Evolutionary conservation across 1,140 invertebrate genomes (phyloP), one percentile per base, ranked within the genome.

Genomic region (Epicauta chinensis): DNA sequence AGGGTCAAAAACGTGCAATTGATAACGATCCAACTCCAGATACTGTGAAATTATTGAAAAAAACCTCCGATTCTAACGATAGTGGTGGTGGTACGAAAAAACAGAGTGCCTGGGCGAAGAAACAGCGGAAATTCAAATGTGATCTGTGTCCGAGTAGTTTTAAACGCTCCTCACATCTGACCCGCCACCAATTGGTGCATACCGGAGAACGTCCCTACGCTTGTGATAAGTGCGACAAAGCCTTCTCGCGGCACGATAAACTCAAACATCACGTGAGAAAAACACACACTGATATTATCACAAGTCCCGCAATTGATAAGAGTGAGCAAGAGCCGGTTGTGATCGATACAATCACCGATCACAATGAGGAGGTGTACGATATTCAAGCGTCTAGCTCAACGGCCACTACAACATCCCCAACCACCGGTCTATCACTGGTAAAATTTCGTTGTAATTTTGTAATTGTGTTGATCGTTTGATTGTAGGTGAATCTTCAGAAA

Each of bases 111-210:
- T 65, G 63, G 63, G 60, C 60, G 2, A 47, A 55, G 42, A 65
- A 65, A 30, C 58, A 55, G 39, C 56, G 55, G 50, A 67, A 64
- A 51, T 65, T 63, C 40, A 66, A 64, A 44, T 67, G 66, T 35
- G 53, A 59, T 45, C 44, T 66, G 15, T 67, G 66, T 50, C 55
- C 61, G 6, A 59, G 61, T 43, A 75, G 77, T 13, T 80, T 80
- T 42, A 77, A 77, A 1, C 61, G 77, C 48, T 82, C 80, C n/a
- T 84, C 84, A 43, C 88, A 89, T 62, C 71, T 89, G 2, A 80
- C 85, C 23, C 76, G 87, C 43, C 87, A 91, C 64, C 73, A 86
- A 46, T 73, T 86, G 30, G 74, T 78, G 9, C 81, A 82, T 57
- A 79, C 77, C 1, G 81, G 79, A 0, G 74, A 78, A 49, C 72